Conservation (phyloP, 2,113 vertebrate genomes). For the Rhipidura dahli region DNA sequence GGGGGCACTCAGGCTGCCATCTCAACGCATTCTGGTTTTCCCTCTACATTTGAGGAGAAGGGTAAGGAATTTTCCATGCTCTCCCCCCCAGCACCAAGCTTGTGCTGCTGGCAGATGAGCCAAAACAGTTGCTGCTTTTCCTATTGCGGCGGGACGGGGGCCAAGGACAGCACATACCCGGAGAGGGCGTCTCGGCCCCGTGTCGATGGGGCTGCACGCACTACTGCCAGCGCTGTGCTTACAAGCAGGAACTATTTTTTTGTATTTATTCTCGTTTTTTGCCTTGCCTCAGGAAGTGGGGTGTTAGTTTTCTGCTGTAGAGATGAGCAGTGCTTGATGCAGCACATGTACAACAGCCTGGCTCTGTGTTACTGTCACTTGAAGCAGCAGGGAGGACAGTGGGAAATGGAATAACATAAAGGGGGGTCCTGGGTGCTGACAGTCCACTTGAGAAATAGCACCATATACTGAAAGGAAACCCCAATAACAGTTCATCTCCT, state of each 20-base stretch:
- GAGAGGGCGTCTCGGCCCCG: not conserved
- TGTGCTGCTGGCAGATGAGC: not conserved
- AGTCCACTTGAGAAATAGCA: not conserved
- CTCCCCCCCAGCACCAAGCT: not conserved
- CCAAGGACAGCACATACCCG: not conserved
- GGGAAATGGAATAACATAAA: not conserved
- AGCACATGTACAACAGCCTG: not conserved
- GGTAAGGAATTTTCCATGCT: constrained; percentile 8
- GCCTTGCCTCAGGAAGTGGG: not conserved
- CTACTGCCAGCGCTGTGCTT: fast-evolving
- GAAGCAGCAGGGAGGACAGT: not conserved
- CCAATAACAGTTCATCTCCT: not conserved
- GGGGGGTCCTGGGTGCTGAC: not conserved
- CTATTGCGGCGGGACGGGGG: not conserved
- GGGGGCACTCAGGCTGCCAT: not conserved
- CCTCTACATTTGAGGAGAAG: not conserved
- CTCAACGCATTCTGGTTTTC: not conserved
- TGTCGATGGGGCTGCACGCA: not conserved
- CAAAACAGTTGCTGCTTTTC: constrained; percentile 47
- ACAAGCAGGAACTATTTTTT: not conserved
- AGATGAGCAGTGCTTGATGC: fast-evolving
- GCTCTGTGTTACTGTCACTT: not conserved
- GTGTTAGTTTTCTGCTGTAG: not conserved
- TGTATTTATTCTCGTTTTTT: not conserved
- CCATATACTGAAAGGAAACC: not conserved